phyloP scores from a whole-genome alignment of 1,140 invertebrate species.

The Caerostris extrusa region DNA sequence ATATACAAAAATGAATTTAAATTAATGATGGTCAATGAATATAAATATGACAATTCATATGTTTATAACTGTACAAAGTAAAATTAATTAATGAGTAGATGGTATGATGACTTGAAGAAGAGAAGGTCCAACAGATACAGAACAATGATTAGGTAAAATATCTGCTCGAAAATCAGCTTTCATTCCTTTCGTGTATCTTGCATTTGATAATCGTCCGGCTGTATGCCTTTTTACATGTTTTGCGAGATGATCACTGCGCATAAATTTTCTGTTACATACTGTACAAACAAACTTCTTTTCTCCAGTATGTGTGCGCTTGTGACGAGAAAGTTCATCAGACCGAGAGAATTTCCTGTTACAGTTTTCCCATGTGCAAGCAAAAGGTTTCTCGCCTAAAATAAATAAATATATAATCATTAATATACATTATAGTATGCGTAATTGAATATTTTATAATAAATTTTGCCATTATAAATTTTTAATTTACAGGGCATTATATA shows the following conservation, averaged over 20 bases:
- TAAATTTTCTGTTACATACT: conserved; percentile 94
- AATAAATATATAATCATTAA: not conserved
- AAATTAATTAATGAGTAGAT: conserved; percentile 51
- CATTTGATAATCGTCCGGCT: conserved; percentile 61
- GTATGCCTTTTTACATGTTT: conserved; percentile 94
- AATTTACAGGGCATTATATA: no score
- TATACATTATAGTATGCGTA: no score
- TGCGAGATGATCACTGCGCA: conserved; percentile 95
- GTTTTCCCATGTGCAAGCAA: conserved; percentile 92
- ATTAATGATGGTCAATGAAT: conserved; percentile 45
- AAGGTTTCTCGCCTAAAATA: conserved; percentile 90
- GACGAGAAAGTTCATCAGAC: conserved; percentile 96
- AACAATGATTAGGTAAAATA: conserved; percentile 48
- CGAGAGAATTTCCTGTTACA: conserved; percentile 95
- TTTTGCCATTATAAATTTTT: no score
- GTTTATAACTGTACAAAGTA: not conserved
- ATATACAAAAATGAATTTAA: conserved; percentile 50
- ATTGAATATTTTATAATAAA: no score
- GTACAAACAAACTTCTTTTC: conserved; percentile 96
- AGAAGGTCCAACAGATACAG: conserved; percentile 59
- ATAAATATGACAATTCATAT: conserved; percentile 27
- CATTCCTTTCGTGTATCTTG: conserved; percentile 48
- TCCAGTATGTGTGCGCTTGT: conserved; percentile 96
- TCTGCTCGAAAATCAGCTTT: conserved; percentile 62
- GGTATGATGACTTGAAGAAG: conserved; percentile 74